Percentiles rank a stretch among this genome's conserved stretches.
Conservation (phyloP, 1,140 invertebrate species). For the Mizuhopecten yessoensis region DNA sequence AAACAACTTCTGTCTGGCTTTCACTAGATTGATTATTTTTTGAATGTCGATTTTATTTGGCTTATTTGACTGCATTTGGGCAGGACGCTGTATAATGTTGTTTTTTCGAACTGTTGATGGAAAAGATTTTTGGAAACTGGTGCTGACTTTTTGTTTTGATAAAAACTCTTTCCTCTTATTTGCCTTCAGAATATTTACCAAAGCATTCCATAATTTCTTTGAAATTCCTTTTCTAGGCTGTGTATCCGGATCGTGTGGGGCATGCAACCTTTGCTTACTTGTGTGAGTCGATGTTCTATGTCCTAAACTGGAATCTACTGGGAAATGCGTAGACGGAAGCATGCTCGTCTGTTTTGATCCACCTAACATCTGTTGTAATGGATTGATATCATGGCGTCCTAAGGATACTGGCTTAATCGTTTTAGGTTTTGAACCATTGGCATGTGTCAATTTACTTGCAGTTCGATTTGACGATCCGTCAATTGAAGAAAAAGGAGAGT, state of each 20-base stretch:
- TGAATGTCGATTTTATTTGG: not conserved
- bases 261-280: not conserved
- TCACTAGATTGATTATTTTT: not conserved
- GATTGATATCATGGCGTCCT: not conserved
- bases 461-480: not conserved
- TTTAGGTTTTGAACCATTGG: not conserved
- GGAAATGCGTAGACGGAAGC: not conserved
- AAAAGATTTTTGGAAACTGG: not conserved
- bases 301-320: not conserved
- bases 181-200: constrained; percentile 1
- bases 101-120: not conserved
- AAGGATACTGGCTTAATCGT: not conserved
- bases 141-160: not conserved
- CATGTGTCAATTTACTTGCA: not conserved
- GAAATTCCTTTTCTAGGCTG: not conserved
- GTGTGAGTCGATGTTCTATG: not conserved
- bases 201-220: not conserved
- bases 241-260: not conserved
- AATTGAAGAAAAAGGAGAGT: not conserved
- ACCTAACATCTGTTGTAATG: not conserved
- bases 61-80: not conserved
- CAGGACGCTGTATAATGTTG: not conserved
- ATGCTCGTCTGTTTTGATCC: not conserved
- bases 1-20: not conserved
- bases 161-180: constrained; percentile 8